Percentiles rank a stretch among this genome's conserved stretches.
Evolutionary conservation across 2,888 invertebrate species (phyloP).

Genomic region (Crioceris asparagi): DNA sequence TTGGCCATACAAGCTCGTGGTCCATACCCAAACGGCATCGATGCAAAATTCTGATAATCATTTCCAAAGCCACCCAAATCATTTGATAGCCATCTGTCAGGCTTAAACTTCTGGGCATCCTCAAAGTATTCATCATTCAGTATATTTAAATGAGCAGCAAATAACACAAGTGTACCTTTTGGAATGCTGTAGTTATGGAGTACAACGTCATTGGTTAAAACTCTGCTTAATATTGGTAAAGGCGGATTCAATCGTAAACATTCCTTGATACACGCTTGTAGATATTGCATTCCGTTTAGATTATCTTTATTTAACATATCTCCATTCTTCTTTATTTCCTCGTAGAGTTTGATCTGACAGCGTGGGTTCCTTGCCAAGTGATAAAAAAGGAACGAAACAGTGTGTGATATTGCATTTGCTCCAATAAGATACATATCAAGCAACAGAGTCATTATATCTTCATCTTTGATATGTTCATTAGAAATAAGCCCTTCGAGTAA

Average conservation of each 20-base stretch:
- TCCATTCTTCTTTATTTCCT: slow-evolving; percentile 44
- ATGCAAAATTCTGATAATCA: slow-evolving; percentile 42
- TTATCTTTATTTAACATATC: slow-evolving; percentile 20
- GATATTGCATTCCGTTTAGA: slow-evolving; percentile 39
- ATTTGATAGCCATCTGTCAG: slow-evolving; percentile 49
- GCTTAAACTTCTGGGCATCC: slow-evolving; percentile 48
- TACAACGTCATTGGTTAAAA: slow-evolving; percentile 47
- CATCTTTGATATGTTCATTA: slow-evolving; percentile 44
- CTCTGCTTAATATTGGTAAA: slow-evolving; percentile 50
- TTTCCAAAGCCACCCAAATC: slow-evolving; percentile 14
- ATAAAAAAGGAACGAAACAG: slow-evolving; percentile 53
- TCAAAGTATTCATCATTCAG: slow-evolving; percentile 54
- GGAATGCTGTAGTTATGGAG: slow-evolving; percentile 48
- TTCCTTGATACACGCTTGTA: slow-evolving; percentile 55
- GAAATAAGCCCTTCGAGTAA: slow-evolving; percentile 46
- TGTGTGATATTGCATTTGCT: slow-evolving; percentile 51
- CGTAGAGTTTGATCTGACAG: slow-evolving; percentile 48
- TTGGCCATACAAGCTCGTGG: slow-evolving; percentile 51
- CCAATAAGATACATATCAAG: slow-evolving; percentile 58
- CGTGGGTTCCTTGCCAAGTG: slow-evolving; percentile 53
- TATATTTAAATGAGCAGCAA: slow-evolving; percentile 53
- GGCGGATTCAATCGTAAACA: slow-evolving; percentile 54
- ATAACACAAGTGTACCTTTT: slow-evolving; percentile 48
- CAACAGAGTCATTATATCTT: slow-evolving; percentile 51
- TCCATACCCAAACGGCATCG: slow-evolving; percentile 54